Conservation (phyloP, 2,888 invertebrate species). For the Synergus umbraculus region DNA sequence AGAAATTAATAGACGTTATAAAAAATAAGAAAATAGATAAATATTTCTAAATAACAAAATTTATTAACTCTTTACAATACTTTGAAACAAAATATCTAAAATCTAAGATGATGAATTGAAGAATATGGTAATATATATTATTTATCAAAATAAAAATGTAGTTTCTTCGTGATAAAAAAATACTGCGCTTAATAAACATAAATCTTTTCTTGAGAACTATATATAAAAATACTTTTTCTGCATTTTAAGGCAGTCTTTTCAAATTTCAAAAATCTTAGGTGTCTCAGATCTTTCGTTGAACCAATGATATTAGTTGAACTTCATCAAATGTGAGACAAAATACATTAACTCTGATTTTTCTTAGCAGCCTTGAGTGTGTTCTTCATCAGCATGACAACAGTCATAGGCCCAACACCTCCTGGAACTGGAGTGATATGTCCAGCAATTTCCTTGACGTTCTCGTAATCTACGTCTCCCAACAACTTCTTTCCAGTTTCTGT, state of each 20-base stretch:
- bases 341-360: constrained; percentile 61
- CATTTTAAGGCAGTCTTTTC: not conserved
- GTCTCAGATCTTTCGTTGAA: not conserved
- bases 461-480: constrained; percentile 94
- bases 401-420: constrained; percentile 96
- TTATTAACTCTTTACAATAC: no score
- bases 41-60: no score
- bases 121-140: not conserved
- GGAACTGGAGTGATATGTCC: constrained; percentile 94
- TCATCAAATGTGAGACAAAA: not conserved
- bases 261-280: not conserved
- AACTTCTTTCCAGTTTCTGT: constrained; percentile 85
- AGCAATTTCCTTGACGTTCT: constrained; percentile 89
- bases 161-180: not conserved
- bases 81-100: no score
- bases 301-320: not conserved
- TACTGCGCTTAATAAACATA: constrained; percentile 6
- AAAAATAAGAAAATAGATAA: no score
- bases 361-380: constrained; percentile 90
- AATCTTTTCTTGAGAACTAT: not conserved
- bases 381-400: constrained; percentile 94
- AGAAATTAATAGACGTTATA: no score
- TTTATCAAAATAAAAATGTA: not conserved
- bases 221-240: constrained; percentile 13
- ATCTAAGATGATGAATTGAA: not conserved